Evolutionary conservation across 2,797 vertebrate genomes (phyloP).

Genomic region (Petrocephalus sullivani): DNA sequence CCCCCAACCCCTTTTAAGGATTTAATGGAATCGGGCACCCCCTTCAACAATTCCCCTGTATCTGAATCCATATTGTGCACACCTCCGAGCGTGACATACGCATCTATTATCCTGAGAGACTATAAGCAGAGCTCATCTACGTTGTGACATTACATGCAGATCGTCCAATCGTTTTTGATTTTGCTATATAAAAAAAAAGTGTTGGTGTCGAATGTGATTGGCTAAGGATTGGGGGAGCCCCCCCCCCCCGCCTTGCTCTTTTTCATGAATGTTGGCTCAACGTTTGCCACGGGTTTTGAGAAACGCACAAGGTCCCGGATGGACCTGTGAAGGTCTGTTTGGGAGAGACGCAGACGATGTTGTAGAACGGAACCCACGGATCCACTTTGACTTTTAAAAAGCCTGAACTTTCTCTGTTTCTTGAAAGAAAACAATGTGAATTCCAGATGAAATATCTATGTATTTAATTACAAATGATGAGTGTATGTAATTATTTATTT

Average conservation of each 20-base stretch:
- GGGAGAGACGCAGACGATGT: not conserved
- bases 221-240: not conserved
- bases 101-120: constrained; percentile 85
- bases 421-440: constrained; percentile 5
- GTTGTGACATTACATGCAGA: constrained; percentile 61
- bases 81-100: constrained; percentile 76
- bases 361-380: not conserved
- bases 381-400: not conserved
- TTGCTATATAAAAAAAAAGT: constrained; percentile 1
- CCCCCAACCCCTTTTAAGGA: constrained; percentile 93
- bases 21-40: constrained; percentile 69
- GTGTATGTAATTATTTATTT: not conserved
- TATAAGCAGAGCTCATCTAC: constrained; percentile 93
- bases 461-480: constrained; percentile 13
- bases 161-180: constrained; percentile 12
- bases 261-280: constrained; percentile 4
- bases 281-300: not conserved
- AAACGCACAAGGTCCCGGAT: not conserved
- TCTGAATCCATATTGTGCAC: constrained; percentile 88
- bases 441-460: constrained; percentile 7
- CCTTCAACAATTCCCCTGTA: constrained; percentile 77
- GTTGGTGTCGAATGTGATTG: not conserved
- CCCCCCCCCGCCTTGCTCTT: not conserved
- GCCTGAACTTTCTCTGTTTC: constrained; percentile 7
- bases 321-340: not conserved